Evolutionary conservation across 2,113 vertebrate species (phyloP), one percentile per base, ranked within the genome.

Genomic region (Panthera tigris): DNA sequence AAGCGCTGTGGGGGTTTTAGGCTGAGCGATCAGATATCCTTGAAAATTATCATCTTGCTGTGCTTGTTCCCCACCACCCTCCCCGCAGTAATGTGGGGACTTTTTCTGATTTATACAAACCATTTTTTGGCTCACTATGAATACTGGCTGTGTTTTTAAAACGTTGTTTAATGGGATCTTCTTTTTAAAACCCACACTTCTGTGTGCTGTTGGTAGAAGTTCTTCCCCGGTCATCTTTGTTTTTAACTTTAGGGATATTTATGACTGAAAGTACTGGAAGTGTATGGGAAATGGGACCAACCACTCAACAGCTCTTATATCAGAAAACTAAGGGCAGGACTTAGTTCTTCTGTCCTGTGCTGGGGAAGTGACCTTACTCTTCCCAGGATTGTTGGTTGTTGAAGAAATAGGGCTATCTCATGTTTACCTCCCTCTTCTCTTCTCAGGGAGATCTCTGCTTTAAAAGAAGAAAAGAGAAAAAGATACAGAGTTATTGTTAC

Each of bases 401-500:
- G 95, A 97, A 97, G 96, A 98, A 98, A 97, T 88, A 98, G 98
- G 98, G 98, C 98, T 98, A 95, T 97, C 93, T 95, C 96, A 79
- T 90, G 90, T 96, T 97, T 98, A 98, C 98, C 98, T 98, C 98
- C 98, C 96, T 98, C 98, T 97, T 96, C 97, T 96, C 74, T 93
- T 98, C 98, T 99, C 98, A 99, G 98, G 98, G 98, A 98, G 98
- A 98, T 4, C 91, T 76, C 79, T 96, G 71, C 98, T 99, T 98
- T 68, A 96, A 89, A 97, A 18, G 78, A 85, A 93, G 65, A 61
- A 74, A 74, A 45, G 85, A 91, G 83, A 73, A 93, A 93, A 86
- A 91, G 19, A 66, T 36, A 27, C 0, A 31, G 14, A 66, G 25
- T 96, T 89, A 87, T 94, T 98, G 83, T 98, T 95, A 97, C 92